Evolutionary conservation across 2,113 vertebrate species (phyloP), one percentile per base, ranked within the genome.

Genomic region (Galbula dea): DNA sequence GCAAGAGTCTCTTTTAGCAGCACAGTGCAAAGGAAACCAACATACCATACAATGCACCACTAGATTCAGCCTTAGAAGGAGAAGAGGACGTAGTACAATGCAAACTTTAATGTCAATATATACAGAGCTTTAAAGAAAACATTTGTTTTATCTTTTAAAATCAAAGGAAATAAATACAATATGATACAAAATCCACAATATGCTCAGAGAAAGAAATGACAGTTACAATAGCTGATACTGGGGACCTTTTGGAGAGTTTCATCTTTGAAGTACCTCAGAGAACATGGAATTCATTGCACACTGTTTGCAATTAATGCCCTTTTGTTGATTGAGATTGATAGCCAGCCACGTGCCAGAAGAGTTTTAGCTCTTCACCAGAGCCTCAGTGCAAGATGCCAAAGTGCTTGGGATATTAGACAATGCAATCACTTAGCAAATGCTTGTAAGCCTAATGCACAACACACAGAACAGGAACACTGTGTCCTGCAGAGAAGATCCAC

Each of bases 151-250:
- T 30, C 29, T n/a, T 98, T 98, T 98, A 98, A 98, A 98, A 98
- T 98, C 98, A 98, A 98, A 98, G 97, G 98, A 98, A 99, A 98
- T 98, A 99, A 99, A 98, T 98, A 99, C 98, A 99, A 94, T 98
- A 99, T 98, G 97, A 97, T 98, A 99, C 98, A 98, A 98, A 99
- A 98, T 98, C 97, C 98, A 98, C 98, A 98, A 98, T 98, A 98
- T 98, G 98, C 97, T 98, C 95, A 97, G 95, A 97, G 96, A 95
- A 96, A 95, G 83, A 96, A 97, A 95, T 77, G 93, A 96, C 91
- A 85, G 95, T 96, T 94, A 97, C 83, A 95, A 72, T 96, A 96
- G 95, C 77, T 86, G 92, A 93, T 76, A 96, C 41, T 12, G 79
- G 93, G 83, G 88, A 96, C 74, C 76, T 85, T 95, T 96, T 72